Conservation (phyloP, 2,797 vertebrate genomes). For the Loris lydekkerianus region DNA sequence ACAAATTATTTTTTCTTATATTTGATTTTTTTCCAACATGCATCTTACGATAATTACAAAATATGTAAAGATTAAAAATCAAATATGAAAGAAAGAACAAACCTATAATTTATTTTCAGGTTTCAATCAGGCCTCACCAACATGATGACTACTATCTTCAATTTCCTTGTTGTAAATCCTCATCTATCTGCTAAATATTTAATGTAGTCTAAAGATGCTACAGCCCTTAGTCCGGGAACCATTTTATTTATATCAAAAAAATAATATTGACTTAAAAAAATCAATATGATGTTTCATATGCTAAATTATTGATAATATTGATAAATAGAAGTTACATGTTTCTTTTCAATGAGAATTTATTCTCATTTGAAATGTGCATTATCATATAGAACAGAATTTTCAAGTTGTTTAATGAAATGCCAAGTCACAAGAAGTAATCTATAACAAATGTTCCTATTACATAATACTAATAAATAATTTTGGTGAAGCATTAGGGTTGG, state of each 20-base stretch:
- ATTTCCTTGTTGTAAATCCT: background rate
- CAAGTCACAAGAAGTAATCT: background rate
- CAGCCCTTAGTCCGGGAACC: background rate
- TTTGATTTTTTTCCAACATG: background rate
- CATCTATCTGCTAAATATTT: background rate
- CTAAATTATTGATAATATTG: background rate
- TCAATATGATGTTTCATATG: background rate
- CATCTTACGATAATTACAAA: background rate
- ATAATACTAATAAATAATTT: background rate
- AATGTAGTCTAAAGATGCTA: background rate
- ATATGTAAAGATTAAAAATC: background rate
- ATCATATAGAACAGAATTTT: background rate
- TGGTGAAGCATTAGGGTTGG: background rate
- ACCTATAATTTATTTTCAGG: background rate
- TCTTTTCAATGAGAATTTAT: background rate
- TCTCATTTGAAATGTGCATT: slow-evolving; percentile 27
- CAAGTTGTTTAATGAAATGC: background rate
- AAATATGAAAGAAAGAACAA: background rate
- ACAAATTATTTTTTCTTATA: background rate
- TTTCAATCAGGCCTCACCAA: background rate
- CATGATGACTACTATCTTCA: background rate
- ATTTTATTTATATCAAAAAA: background rate
- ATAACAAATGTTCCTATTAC: background rate
- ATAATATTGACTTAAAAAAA: background rate
- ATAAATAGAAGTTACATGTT: background rate